These are phyloP conservation scores for Scaptomyza montana DNA, from an alignment of 1,140 invertebrate species.

Conservation along the genomic window DNA sequence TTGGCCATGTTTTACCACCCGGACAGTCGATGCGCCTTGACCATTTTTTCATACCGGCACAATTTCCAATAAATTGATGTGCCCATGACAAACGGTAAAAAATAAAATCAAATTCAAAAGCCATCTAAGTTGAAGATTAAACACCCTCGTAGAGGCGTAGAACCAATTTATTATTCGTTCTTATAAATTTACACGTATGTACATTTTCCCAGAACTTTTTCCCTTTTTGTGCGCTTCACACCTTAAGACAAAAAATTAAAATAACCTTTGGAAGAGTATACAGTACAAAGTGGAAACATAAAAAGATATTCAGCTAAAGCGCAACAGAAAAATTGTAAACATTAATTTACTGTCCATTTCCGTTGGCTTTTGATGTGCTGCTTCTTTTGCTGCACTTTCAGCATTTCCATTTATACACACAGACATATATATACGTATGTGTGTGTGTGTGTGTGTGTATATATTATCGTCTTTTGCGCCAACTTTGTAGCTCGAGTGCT, in stretches of 20 bases:
- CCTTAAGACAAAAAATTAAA: too few species aligned
- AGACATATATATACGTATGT: background rate
- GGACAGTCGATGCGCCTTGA: conserved; percentile 11
- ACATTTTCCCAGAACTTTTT: too few species aligned
- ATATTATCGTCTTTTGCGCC: conserved; percentile 40
- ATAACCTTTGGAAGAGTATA: too few species aligned
- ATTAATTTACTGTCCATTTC: conserved; percentile 82
- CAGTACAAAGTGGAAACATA: background rate
- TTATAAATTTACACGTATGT: too few species aligned
- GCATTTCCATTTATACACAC: conserved; percentile 65
- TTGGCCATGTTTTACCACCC: conserved; percentile 19
- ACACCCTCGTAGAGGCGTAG: background rate
- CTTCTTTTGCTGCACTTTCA: conserved; percentile 34
- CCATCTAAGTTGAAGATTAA: background rate
- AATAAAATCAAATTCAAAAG: conserved; percentile 6
- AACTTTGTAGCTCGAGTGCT: conserved; percentile 45
- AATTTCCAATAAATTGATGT: conserved; percentile 73
- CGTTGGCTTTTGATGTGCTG: conserved; percentile 66
- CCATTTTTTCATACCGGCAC: conserved; percentile 44
- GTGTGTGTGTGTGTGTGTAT: background rate
- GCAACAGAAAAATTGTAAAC: conserved; percentile 77
- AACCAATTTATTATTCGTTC: too few species aligned
- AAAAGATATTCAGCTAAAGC: conserved; percentile 18
- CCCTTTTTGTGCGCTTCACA: too few species aligned
- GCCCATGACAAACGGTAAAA: conserved; percentile 28